Evolutionary conservation across 2,888 invertebrate species (phyloP).

Genomic region (Diarsia brunnea): DNA sequence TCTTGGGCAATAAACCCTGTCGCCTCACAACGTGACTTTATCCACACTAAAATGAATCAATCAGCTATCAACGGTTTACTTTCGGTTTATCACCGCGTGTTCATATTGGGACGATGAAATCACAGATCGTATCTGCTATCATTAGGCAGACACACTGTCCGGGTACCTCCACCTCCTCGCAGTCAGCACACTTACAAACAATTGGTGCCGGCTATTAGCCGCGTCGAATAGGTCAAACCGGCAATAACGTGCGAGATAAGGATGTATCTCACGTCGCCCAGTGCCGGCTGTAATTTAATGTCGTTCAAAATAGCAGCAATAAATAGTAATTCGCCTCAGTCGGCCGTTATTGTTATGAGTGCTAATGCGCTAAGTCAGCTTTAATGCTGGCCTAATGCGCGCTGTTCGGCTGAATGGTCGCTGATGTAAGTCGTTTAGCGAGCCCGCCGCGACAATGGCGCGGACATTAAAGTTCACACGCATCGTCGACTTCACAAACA

Average conservation of each 20-base stretch:
- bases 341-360: conserved; percentile 79
- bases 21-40: conserved; percentile 78
- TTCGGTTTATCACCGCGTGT: conserved; percentile 73
- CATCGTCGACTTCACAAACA: conserved; percentile 78
- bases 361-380: conserved; percentile 77
- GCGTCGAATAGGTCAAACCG: conserved; percentile 74
- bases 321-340: conserved; percentile 80
- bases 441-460: conserved; percentile 69
- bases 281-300: conserved; percentile 73
- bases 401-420: conserved; percentile 69
- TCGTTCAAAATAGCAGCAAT: conserved; percentile 78
- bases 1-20: conserved; percentile 77
- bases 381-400: conserved; percentile 79
- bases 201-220: conserved; percentile 70
- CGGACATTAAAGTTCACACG: conserved; percentile 80
- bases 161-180: conserved; percentile 51
- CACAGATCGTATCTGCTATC: conserved; percentile 66
- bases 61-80: conserved; percentile 79
- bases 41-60: conserved; percentile 84
- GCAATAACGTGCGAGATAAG: conserved; percentile 74
- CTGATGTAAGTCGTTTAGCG: conserved; percentile 76
- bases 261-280: conserved; percentile 68
- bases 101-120: conserved; percentile 68
- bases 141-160: conserved; percentile 58
- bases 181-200: conserved; percentile 66